A percentile compares a stretch with the other conserved stretches of the same genome.
These are phyloP conservation scores for Pavo muticus DNA, from an alignment of 2,113 vertebrate species.

Conservation along the genomic window DNA sequence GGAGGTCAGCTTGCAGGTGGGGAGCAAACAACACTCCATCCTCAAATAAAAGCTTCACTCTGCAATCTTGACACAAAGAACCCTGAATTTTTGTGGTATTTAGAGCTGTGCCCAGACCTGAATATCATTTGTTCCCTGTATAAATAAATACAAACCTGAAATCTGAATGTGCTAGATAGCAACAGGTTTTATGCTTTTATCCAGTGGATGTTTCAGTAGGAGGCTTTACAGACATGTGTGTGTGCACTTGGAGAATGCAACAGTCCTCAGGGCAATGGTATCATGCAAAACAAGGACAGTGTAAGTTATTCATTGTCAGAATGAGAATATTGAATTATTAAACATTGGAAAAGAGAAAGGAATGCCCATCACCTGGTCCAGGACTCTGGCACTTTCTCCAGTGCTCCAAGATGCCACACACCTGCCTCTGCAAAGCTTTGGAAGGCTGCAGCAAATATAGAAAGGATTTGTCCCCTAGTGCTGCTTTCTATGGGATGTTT, in stretches of 20 bases:
- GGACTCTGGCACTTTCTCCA: not conserved
- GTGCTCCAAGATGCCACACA: not conserved
- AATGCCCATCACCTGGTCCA: fast-evolving
- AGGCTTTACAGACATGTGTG: not conserved
- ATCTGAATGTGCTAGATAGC: not conserved
- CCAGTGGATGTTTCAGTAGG: not conserved
- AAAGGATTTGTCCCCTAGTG: not conserved
- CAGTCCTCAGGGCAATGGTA: not conserved
- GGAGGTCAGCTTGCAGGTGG: not conserved
- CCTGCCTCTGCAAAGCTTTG: not conserved
- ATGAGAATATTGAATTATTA: not conserved
- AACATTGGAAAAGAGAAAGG: not conserved
- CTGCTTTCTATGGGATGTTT: not conserved
- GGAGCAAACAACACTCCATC: not conserved
- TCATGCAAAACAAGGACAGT: not conserved
- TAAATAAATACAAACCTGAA: not conserved
- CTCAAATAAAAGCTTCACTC: not conserved
- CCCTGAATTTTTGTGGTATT: not conserved
- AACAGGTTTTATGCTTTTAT: not conserved
- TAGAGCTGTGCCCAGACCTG: not conserved
- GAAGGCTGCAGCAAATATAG: fast-evolving
- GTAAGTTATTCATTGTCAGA: not conserved
- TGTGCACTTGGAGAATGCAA: not conserved
- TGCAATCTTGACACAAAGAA: not conserved
- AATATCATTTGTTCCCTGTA: not conserved